Conservation (phyloP, 2,113 vertebrate species). For the Cavia porcellus region DNA sequence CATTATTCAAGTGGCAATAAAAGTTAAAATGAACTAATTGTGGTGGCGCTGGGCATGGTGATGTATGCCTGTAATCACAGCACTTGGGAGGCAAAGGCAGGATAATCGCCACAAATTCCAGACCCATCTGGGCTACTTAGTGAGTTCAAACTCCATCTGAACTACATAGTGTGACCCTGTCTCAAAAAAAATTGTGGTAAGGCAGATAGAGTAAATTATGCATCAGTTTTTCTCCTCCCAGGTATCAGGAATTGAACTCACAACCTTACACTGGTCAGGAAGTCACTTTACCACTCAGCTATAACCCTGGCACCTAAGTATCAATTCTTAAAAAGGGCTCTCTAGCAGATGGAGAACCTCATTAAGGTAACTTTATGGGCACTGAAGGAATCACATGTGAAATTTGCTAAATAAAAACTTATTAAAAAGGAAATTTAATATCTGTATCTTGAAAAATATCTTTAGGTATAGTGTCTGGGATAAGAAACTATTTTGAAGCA, state of each 20-base stretch:
- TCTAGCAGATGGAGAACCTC: neutral
- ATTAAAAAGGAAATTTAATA: neutral
- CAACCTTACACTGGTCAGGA: too few species aligned
- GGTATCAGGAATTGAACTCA: too few species aligned
- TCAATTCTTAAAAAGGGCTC: neutral
- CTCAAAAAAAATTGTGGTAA: neutral
- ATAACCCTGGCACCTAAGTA: neutral
- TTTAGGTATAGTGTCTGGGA: neutral
- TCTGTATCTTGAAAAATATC: neutral
- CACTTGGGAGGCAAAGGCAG: neutral
- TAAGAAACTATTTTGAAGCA: slow-evolving; percentile 48
- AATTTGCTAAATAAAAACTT: neutral
- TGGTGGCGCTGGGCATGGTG: neutral
- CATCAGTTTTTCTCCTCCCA: neutral
- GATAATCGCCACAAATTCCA: neutral
- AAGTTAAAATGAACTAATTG: neutral
- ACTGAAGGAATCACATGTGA: neutral
- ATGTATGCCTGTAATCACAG: neutral
- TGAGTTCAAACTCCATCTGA: neutral
- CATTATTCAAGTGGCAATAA: neutral
- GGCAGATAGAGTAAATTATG: neutral
- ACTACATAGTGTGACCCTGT: neutral
- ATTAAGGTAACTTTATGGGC: neutral
- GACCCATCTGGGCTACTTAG: neutral
- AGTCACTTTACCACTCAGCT: too few species aligned